These are phyloP conservation scores for Anhinga anhinga DNA, from an alignment of 2,113 vertebrate species.

Conservation along the genomic window DNA sequence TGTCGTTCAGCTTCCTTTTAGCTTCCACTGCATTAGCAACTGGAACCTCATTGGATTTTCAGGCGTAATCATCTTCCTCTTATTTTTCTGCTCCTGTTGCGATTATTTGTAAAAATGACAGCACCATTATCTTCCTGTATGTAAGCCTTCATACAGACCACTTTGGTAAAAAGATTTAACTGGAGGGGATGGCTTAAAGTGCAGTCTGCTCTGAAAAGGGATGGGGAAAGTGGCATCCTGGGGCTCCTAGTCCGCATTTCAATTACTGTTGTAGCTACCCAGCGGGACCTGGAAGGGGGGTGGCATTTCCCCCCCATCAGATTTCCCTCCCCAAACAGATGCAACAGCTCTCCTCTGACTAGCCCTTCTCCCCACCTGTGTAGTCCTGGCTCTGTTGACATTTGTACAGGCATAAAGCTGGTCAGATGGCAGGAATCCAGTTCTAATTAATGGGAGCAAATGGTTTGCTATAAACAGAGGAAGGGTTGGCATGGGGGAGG, in stretches of 20 bases:
- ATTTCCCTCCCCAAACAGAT: not conserved
- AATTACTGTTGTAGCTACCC: not conserved
- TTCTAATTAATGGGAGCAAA: slow-evolving; percentile 48
- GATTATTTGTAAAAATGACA: slow-evolving; percentile 56
- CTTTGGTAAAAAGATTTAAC: slow-evolving; percentile 50
- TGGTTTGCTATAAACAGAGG: slow-evolving; percentile 46
- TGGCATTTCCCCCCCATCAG: not conserved
- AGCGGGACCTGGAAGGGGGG: not conserved
- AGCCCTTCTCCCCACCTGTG: slow-evolving; percentile 1
- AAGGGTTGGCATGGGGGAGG: not conserved
- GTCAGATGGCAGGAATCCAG: slow-evolving; percentile 37
- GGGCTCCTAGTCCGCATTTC: not conserved
- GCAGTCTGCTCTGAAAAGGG: slow-evolving; percentile 21
- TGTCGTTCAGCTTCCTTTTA: not conserved
- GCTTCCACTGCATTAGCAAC: not conserved
- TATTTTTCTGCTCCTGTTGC: slow-evolving; percentile 25
- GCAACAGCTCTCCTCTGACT: not conserved
- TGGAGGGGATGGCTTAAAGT: slow-evolving; percentile 39
- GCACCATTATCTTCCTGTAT: slow-evolving; percentile 35
- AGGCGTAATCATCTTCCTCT: not conserved
- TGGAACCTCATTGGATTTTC: slow-evolving; percentile 6
- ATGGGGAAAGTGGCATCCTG: slow-evolving; percentile 21
- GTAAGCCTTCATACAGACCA: slow-evolving; percentile 8
- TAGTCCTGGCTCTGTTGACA: not conserved
- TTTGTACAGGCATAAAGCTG: not conserved